Evolutionary conservation across 2,113 vertebrate species (phyloP).

Genomic region (Tupaia chinensis): DNA sequence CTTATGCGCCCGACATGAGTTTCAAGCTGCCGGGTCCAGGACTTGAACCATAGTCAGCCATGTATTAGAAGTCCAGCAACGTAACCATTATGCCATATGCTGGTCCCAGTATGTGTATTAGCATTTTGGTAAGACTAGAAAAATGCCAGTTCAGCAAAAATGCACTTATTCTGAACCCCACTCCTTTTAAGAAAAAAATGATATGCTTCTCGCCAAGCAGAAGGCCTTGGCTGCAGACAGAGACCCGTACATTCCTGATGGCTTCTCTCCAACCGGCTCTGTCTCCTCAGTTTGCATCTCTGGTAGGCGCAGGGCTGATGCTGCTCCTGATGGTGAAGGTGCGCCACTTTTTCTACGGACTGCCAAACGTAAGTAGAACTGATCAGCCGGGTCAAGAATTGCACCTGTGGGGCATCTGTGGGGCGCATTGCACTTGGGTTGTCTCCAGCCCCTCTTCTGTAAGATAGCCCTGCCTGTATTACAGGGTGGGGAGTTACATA

Average conservation of each 20-base stretch:
- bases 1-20: too few relatives aligned
- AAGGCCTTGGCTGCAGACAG: not conserved
- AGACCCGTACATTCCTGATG: not conserved
- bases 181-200: constrained; percentile 13
- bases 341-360: constrained; percentile 73
- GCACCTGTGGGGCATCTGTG: not conserved
- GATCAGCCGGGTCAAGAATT: not conserved
- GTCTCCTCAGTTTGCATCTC: constrained; percentile 85
- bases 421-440: not conserved
- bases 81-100: too few relatives aligned
- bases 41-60: too few relatives aligned
- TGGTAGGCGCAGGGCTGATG: constrained; percentile 83
- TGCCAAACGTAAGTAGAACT: constrained; percentile 84
- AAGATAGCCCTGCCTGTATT: not conserved
- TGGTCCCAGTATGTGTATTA: not conserved
- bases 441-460: not conserved
- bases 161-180: not conserved
- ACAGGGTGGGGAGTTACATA: not conserved
- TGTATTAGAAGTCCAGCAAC: too few relatives aligned
- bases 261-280: constrained; percentile 74
- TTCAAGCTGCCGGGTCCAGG: too few relatives aligned
- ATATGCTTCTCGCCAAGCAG: not conserved
- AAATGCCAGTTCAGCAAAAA: constrained; percentile 27
- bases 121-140: not conserved
- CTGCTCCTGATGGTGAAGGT: constrained; percentile 81